phyloP scores from a whole-genome alignment of 2,797 vertebrate species.

The Emys orbicularis region DNA sequence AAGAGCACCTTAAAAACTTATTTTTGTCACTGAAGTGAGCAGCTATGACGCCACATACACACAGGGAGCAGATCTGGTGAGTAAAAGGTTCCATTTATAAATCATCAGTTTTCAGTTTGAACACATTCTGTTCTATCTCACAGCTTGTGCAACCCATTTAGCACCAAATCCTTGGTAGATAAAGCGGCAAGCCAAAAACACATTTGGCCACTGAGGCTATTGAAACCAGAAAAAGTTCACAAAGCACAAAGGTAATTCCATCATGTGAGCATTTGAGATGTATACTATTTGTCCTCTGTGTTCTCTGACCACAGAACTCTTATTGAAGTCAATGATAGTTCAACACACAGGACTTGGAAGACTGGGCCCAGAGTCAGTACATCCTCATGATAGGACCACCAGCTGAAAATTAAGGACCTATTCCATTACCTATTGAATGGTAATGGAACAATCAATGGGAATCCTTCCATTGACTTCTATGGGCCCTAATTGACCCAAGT shows the following conservation, averaged over 20 bases:
- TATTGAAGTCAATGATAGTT: not conserved
- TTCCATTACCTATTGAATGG: not conserved
- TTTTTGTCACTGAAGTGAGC: not conserved
- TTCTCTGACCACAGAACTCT: not conserved
- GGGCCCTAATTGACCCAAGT: not conserved
- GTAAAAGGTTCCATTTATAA: not conserved
- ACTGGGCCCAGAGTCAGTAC: not conserved
- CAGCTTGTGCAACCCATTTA: not conserved
- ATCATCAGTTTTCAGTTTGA: not conserved
- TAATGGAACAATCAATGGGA: not conserved
- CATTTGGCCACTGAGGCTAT: not conserved
- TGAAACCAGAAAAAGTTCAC: not conserved
- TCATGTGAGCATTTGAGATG: not conserved
- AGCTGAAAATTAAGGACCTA: not conserved
- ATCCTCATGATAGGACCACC: not conserved
- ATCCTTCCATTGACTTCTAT: not conserved
- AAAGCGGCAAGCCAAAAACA: not conserved
- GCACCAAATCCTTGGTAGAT: not conserved
- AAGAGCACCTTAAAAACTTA: not conserved
- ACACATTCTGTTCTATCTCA: not conserved
- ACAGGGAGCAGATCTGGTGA: not conserved
- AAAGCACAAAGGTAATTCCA: not conserved
- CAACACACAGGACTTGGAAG: not conserved
- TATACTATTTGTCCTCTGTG: not conserved
- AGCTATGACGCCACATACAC: not conserved